phyloP scores from a whole-genome alignment of 2,888 invertebrate genomes.

The Brachypalpus laphriformis region DNA sequence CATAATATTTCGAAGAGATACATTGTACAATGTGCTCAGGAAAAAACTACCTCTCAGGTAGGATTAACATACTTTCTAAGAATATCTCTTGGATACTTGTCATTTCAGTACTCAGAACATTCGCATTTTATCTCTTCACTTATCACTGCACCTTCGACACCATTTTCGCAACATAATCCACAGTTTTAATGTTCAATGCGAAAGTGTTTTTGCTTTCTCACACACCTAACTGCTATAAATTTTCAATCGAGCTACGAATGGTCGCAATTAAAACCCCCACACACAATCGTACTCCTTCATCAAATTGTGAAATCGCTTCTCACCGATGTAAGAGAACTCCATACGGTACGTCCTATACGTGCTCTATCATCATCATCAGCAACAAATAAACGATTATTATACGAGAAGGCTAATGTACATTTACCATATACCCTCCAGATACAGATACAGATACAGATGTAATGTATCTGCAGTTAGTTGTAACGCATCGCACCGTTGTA shows the following conservation, averaged over 20 bases:
- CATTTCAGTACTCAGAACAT: too few species aligned
- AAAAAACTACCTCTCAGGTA: too few species aligned
- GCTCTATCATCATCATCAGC: slow-evolving; percentile 51
- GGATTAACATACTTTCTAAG: too few species aligned
- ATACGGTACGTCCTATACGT: slow-evolving; percentile 22
- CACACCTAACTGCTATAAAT: slow-evolving; percentile 40
- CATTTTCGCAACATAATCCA: neutral
- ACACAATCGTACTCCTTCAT: slow-evolving; percentile 47
- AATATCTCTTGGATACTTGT: too few species aligned
- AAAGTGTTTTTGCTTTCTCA: slow-evolving; percentile 48
- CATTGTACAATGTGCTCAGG: too few species aligned
- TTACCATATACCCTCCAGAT: slow-evolving; percentile 44
- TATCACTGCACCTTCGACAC: neutral
- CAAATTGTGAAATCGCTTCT: slow-evolving; percentile 64
- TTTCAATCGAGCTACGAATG: slow-evolving; percentile 62
- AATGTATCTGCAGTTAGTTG: slow-evolving; percentile 9
- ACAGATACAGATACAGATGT: slow-evolving; percentile 13
- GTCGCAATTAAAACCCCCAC: slow-evolving; percentile 67
- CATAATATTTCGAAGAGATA: too few species aligned
- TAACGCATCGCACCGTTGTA: slow-evolving; percentile 32
- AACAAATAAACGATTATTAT: slow-evolving; percentile 67
- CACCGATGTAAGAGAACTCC: slow-evolving; percentile 9
- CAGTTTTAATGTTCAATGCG: neutral
- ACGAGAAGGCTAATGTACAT: slow-evolving; percentile 49
- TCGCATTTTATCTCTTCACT: too few species aligned